phyloP scores from a whole-genome alignment of 2,888 invertebrate species.

The Brenthis hecate region DNA sequence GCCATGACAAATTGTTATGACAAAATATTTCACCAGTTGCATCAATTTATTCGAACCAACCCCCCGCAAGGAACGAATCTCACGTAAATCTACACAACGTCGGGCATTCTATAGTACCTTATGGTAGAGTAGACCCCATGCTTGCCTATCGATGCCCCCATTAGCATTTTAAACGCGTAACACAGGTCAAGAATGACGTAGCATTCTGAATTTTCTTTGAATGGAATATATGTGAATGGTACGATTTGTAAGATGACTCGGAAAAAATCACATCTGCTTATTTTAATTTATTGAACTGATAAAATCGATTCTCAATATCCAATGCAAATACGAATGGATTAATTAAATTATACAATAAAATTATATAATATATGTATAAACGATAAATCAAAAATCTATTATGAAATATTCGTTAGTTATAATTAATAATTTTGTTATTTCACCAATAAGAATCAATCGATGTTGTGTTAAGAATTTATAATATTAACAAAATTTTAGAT shows the following conservation, averaged over 20 bases:
- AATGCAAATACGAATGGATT: slow-evolving; percentile 36
- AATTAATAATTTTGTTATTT: slow-evolving; percentile 26
- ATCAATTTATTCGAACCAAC: slow-evolving; percentile 59
- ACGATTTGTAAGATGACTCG: slow-evolving; percentile 58
- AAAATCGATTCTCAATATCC: slow-evolving; percentile 29
- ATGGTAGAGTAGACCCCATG: slow-evolving; percentile 21
- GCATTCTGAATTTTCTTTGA: slow-evolving; percentile 65
- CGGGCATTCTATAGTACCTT: slow-evolving; percentile 26
- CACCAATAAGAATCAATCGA: slow-evolving; percentile 11
- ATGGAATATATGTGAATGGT: slow-evolving; percentile 57
- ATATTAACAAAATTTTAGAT: slow-evolving; percentile 18
- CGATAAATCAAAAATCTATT: slow-evolving; percentile 34
- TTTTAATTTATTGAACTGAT: slow-evolving; percentile 30
- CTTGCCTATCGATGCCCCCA: slow-evolving; percentile 31
- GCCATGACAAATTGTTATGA: slow-evolving; percentile 81
- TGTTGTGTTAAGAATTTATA: slow-evolving; percentile 5
- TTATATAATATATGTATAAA: slow-evolving; percentile 22
- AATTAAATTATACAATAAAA: slow-evolving; percentile 34
- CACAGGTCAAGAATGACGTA: slow-evolving; percentile 58
- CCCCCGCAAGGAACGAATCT: slow-evolving; percentile 54
- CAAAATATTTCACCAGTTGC: slow-evolving; percentile 82
- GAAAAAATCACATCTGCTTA: slow-evolving; percentile 24
- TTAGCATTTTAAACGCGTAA: slow-evolving; percentile 47
- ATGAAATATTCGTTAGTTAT: slow-evolving; percentile 26
- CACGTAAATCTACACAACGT: slow-evolving; percentile 42